Evolutionary conservation across 2,797 vertebrate genomes (phyloP).

Genomic region (Odontamblyopus rebecca): DNA sequence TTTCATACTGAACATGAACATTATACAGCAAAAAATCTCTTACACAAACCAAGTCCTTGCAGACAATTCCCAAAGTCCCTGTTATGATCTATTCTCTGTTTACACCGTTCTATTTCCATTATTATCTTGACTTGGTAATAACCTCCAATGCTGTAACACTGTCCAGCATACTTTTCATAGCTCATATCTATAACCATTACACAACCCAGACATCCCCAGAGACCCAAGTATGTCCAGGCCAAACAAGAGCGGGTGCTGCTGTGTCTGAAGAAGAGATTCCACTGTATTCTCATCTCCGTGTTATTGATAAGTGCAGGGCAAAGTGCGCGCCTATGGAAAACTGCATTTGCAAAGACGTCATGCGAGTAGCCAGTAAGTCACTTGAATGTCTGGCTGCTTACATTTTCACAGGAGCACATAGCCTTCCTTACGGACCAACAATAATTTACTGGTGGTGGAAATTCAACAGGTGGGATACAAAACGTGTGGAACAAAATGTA

Average conservation of each 20-base stretch:
- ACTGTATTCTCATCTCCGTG: not conserved
- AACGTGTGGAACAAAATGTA: not conserved
- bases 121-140: conserved; percentile 22
- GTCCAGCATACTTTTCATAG: conserved; percentile 37
- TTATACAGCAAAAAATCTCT: not conserved
- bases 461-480: not conserved
- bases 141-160: conserved; percentile 20
- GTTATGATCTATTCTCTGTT: conserved; percentile 30
- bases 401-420: not conserved
- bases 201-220: conserved; percentile 67
- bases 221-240: conserved; percentile 59
- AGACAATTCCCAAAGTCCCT: not conserved
- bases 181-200: conserved; percentile 46
- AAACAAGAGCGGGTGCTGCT: conserved; percentile 45
- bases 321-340: conserved; percentile 3
- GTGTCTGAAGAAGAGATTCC: conserved; percentile 9
- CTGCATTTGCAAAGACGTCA: conserved; percentile 1
- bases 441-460: not conserved
- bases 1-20: not conserved
- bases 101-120: conserved; percentile 42
- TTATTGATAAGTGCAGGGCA: conserved; percentile 2
- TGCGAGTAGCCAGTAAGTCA: not conserved
- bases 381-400: not conserved
- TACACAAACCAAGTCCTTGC: not conserved
- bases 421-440: not conserved